A percentile compares a stretch with the other conserved stretches of the same genome.
phyloP scores from a whole-genome alignment of 2,888 invertebrate genomes.

The Tetheella fluctuosa region DNA sequence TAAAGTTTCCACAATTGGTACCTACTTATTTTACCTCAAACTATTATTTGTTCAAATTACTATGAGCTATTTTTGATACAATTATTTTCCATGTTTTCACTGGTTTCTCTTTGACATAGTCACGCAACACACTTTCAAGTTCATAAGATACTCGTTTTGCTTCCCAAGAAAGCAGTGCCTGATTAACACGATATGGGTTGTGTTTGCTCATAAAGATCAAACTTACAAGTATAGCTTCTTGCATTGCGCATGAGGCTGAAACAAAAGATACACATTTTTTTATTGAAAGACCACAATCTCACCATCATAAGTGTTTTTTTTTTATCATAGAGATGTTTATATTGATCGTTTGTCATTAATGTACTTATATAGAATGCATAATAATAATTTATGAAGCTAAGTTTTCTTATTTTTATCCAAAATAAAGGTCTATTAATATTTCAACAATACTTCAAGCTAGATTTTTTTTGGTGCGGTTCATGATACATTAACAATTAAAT shows the following conservation, averaged over 20 bases:
- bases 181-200: constrained; percentile 49
- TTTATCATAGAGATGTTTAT: too few species aligned
- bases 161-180: constrained; percentile 58
- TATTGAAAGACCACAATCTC: too few species aligned
- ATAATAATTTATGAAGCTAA: too few species aligned
- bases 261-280: constrained; percentile 28
- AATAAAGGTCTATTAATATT: too few species aligned
- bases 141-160: constrained; percentile 56
- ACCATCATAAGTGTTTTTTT: too few species aligned
- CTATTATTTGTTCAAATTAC: neutral
- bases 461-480: too few species aligned
- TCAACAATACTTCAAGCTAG: too few species aligned
- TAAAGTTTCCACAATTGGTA: neutral
- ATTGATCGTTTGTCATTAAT: too few species aligned
- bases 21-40: neutral
- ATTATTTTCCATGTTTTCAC: constrained; percentile 57
- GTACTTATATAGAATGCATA: too few species aligned
- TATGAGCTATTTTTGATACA: constrained; percentile 36
- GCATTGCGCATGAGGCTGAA: constrained; percentile 59
- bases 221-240: constrained; percentile 69
- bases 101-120: constrained; percentile 61
- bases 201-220: constrained; percentile 65
- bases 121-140: constrained; percentile 51
- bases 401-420: too few species aligned
- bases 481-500: too few species aligned